phyloP scores from a whole-genome alignment of 2,888 invertebrate species.

The Zeuzera pyrina region DNA sequence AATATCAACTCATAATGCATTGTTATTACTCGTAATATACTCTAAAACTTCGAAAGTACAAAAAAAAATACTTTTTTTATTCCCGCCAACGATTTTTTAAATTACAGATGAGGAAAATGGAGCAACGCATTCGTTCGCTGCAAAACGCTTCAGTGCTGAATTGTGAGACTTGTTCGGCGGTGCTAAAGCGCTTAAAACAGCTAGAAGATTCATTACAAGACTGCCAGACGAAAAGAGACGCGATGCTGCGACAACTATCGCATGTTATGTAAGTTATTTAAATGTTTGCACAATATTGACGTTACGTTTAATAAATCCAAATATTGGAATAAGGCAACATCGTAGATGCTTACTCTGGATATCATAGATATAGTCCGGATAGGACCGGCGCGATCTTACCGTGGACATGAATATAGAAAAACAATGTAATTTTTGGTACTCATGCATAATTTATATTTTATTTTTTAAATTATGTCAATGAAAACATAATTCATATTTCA shows the following conservation, averaged over 20 bases:
- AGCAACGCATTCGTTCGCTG: constrained; percentile 78
- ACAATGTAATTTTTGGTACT: constrained; percentile 2
- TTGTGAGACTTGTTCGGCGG: constrained; percentile 78
- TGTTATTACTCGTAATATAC: too few species aligned
- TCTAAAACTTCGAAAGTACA: too few species aligned
- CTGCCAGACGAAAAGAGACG: constrained; percentile 75
- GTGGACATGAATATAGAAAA: background rate
- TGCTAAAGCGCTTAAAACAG: constrained; percentile 75
- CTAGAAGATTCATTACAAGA: constrained; percentile 75
- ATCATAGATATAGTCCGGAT: too few species aligned
- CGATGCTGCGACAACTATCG: constrained; percentile 82
- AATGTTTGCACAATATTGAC: background rate
- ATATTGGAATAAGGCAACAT: too few species aligned
- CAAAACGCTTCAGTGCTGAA: constrained; percentile 79
- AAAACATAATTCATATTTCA: too few species aligned
- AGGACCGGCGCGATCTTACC: too few species aligned
- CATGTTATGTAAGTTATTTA: constrained; percentile 83
- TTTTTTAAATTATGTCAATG: too few species aligned
- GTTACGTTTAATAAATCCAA: background rate
- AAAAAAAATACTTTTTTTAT: too few species aligned
- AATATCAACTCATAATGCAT: too few species aligned
- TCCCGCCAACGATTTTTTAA: constrained; percentile 20
- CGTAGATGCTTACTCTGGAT: too few species aligned
- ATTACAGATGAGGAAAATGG: constrained; percentile 82
- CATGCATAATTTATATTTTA: constrained; percentile 7